phyloP scores from a whole-genome alignment of 2,113 vertebrate genomes.

The Parus major region DNA sequence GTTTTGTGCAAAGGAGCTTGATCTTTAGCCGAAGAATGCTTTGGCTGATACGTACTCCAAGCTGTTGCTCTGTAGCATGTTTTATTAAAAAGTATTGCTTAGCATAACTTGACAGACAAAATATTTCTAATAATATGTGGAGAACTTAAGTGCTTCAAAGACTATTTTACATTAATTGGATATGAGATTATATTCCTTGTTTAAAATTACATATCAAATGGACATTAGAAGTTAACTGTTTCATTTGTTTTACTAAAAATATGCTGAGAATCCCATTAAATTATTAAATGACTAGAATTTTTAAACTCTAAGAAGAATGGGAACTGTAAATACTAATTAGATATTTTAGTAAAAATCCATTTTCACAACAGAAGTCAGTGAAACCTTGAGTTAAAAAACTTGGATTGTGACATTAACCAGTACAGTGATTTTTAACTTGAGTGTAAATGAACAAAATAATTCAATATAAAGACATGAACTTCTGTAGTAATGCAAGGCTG shows the following conservation, averaged over 20 bases:
- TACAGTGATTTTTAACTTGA: background rate
- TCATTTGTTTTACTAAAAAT: background rate
- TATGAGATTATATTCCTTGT: background rate
- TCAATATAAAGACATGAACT: background rate
- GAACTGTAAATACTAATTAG: background rate
- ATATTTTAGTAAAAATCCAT: background rate
- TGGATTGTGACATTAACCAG: background rate
- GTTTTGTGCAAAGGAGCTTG: background rate
- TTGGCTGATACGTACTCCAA: fast-evolving
- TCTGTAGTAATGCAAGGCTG: background rate
- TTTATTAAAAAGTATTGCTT: background rate
- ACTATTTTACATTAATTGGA: background rate
- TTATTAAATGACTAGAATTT: background rate
- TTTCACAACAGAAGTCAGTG: background rate
- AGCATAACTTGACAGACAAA: background rate
- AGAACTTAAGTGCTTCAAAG: background rate
- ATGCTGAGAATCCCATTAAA: background rate
- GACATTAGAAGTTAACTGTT: background rate
- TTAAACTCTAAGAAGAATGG: background rate
- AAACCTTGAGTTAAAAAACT: background rate
- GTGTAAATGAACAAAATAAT: fast-evolving
- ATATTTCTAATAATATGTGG: background rate
- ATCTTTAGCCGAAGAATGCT: background rate
- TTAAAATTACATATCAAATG: background rate
- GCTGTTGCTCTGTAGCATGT: background rate